phyloP scores from a whole-genome alignment of 1,140 invertebrate genomes.

The Ptiloglossa arizonensis region DNA sequence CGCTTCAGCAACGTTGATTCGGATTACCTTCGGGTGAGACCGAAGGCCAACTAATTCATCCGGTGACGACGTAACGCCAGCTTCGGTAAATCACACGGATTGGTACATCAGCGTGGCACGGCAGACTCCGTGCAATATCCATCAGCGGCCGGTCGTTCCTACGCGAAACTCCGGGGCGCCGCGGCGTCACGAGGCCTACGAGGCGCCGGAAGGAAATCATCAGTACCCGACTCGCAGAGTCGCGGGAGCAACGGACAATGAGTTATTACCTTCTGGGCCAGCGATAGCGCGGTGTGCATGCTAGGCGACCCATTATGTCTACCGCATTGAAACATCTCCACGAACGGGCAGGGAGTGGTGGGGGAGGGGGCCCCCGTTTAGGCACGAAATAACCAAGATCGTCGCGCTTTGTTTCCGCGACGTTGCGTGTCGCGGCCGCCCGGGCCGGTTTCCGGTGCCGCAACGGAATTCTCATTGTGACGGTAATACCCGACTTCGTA shows the following conservation, averaged over 20 bases:
- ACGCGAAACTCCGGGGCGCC: conserved; percentile 41
- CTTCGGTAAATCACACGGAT: conserved; percentile 47
- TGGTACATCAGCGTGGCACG: conserved; percentile 41
- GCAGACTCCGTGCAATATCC: conserved; percentile 67
- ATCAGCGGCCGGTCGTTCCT: conserved; percentile 63
- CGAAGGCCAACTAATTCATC: conserved; percentile 22
- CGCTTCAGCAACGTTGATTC: neutral
- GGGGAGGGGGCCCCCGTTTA: conserved; percentile 58
- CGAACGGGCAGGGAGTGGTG: too few relatives aligned
- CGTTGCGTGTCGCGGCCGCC: conserved; percentile 55
- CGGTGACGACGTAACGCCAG: neutral
- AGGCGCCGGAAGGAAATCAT: conserved; percentile 75
- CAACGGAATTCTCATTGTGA: conserved; percentile 59
- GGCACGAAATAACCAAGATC: conserved; percentile 66
- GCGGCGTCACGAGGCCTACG: conserved; percentile 36
- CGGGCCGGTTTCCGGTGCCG: conserved; percentile 44
- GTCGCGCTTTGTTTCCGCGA: conserved; percentile 63
- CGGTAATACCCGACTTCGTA: conserved; percentile 58
- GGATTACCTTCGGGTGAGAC: neutral
- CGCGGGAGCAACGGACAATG: conserved; percentile 73
- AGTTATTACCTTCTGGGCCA: conserved; percentile 72
- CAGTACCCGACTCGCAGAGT: conserved; percentile 70
- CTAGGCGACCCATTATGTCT: conserved; percentile 68
- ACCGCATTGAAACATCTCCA: conserved; percentile 67
- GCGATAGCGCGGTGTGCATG: conserved; percentile 68